phyloP scores from a whole-genome alignment of 1,140 invertebrate genomes.

The Scylla paramamosain region DNA sequence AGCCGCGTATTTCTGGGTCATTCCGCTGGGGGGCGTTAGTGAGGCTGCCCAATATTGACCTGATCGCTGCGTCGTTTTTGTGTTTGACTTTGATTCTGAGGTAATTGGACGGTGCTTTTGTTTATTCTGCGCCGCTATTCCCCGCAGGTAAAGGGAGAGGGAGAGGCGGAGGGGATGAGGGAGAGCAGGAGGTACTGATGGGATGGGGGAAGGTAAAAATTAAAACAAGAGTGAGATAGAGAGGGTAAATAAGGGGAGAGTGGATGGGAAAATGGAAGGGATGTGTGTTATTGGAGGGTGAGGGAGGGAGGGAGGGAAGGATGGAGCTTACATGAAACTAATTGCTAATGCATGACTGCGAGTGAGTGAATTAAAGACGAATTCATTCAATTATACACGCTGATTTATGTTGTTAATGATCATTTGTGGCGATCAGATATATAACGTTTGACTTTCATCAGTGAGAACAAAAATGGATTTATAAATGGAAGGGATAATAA shows the following conservation, averaged over 20 bases:
- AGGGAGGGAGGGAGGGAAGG: background rate
- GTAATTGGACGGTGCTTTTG: conserved; percentile 27
- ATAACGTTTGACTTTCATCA: background rate
- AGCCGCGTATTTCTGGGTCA: background rate
- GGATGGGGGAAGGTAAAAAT: background rate
- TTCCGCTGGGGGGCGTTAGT: background rate
- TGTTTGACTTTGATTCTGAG: conserved; percentile 46
- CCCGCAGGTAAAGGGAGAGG: background rate
- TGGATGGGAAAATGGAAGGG: background rate
- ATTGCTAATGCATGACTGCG: background rate
- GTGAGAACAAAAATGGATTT: background rate
- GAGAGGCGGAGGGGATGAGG: background rate
- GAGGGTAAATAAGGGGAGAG: conserved; percentile 1
- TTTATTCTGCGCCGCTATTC: background rate
- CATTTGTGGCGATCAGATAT: background rate
- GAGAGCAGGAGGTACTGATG: background rate
- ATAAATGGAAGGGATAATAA: background rate
- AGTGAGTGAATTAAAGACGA: background rate
- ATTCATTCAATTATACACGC: background rate
- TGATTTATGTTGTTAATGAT: background rate
- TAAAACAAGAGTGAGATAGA: conserved; percentile 23
- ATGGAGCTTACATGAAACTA: background rate
- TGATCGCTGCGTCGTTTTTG: background rate
- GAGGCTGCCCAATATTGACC: conserved; percentile 34
- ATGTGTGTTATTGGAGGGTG: background rate